Conservation (phyloP, 1,140 invertebrate species). For the Rhopalosiphum maidis region DNA sequence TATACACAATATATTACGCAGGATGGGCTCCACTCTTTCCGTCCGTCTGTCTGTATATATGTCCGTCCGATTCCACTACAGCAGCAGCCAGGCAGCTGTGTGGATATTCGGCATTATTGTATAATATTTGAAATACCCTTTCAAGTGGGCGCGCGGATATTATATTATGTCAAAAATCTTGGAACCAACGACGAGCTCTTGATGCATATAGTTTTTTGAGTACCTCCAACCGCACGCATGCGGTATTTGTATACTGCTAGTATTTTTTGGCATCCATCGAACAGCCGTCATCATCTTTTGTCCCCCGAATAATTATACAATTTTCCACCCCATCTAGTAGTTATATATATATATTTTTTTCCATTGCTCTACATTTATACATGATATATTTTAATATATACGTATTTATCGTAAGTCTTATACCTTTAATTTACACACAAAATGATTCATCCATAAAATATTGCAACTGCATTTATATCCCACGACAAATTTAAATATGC, state of each 20-base stretch:
- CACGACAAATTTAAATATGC: not conserved
- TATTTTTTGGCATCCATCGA: not conserved
- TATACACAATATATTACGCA: not conserved
- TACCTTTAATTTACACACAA: not conserved
- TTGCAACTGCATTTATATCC: no score
- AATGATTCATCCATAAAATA: not conserved
- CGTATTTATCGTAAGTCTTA: not conserved
- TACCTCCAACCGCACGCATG: not conserved
- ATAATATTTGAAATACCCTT: conserved; percentile 28
- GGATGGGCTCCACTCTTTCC: not conserved
- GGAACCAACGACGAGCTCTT: not conserved
- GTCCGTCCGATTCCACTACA: not conserved
- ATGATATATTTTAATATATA: not conserved
- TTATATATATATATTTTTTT: not conserved
- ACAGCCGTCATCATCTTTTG: not conserved
- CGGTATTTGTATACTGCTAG: not conserved
- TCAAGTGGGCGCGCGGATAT: conserved; percentile 26
- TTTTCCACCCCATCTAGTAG: not conserved
- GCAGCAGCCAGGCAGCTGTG: conserved; percentile 37
- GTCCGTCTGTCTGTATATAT: not conserved
- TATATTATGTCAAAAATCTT: conserved; percentile 5
- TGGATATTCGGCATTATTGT: conserved; percentile 20
- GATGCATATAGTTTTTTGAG: not conserved
- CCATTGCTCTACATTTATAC: not conserved
- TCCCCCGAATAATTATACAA: not conserved